These are phyloP conservation scores for Arctia plantaginis DNA, from an alignment of 2,888 invertebrate species.

Conservation along the genomic window DNA sequence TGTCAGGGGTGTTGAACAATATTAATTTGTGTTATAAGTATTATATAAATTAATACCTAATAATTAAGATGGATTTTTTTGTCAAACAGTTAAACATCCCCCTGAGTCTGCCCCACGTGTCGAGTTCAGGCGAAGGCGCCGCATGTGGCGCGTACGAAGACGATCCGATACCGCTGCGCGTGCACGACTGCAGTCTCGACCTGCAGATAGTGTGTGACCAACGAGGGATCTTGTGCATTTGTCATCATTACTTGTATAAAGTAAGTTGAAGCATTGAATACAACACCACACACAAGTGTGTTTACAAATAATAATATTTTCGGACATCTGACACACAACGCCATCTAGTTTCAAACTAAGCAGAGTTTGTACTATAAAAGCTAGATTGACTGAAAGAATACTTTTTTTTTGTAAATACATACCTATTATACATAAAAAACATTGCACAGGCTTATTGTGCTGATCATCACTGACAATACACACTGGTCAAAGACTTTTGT, in stretches of 20 bases:
- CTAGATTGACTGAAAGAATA: too few species aligned
- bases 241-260: conserved; percentile 94
- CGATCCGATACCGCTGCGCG: conserved; percentile 91
- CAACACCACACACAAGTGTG: not conserved
- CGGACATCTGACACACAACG: too few species aligned
- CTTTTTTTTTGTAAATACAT: too few species aligned
- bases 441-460: too few species aligned
- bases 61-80: not conserved
- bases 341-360: too few species aligned
- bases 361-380: too few species aligned
- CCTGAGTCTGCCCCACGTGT: conserved; percentile 91
- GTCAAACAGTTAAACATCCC: conserved; percentile 93
- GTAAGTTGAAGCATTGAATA: conserved; percentile 64
- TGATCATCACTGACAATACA: too few species aligned
- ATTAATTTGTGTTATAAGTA: not conserved
- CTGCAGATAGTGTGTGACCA: conserved; percentile 92
- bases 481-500: too few species aligned
- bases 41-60: not conserved
- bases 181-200: conserved; percentile 94
- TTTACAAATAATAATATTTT: not conserved
- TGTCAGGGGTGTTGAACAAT: not conserved
- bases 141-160: conserved; percentile 92
- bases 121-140: conserved; percentile 78
- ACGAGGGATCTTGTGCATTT: conserved; percentile 89
- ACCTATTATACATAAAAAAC: too few species aligned